A percentile compares a stretch with the other conserved stretches of the same genome.
phyloP scores from a whole-genome alignment of 2,888 invertebrate species.

The Synanthedon andrenaeformis region DNA sequence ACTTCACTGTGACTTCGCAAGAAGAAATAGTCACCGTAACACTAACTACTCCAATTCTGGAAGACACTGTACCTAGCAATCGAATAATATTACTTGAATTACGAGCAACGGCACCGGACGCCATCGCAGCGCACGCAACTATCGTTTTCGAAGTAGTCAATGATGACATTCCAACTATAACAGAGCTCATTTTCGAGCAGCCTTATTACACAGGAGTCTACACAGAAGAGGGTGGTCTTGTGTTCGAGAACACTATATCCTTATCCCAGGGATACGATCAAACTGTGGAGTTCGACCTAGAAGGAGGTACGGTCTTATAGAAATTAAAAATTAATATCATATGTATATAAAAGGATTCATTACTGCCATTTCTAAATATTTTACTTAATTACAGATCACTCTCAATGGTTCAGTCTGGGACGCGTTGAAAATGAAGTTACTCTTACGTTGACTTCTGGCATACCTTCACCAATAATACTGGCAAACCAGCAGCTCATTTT shows the following conservation, averaged over 20 bases:
- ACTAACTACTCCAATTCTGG: constrained; percentile 12
- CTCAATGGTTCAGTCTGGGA: constrained; percentile 6
- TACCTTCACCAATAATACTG: constrained; percentile 16
- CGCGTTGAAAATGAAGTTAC: constrained; percentile 8
- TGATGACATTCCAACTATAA: constrained; percentile 3
- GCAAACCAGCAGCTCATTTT: constrained; percentile 20
- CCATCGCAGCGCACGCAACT: constrained; percentile 16
- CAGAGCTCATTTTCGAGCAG: constrained; percentile 7
- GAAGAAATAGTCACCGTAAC: constrained; percentile 12
- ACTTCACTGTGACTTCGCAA: constrained; percentile 10
- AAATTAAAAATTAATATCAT: no score
- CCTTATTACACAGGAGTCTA: constrained; percentile 22
- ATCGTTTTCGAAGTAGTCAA: constrained; percentile 15
- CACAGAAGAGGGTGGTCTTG: constrained; percentile 11
- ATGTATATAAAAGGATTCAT: no score
- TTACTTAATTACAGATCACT: constrained; percentile 4
- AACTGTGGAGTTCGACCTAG: constrained; percentile 15
- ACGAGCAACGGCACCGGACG: constrained; percentile 16
- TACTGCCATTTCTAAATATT: no score
- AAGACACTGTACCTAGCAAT: constrained; percentile 15
- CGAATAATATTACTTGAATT: constrained; percentile 19
- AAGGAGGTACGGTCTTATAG: constrained; percentile 16
- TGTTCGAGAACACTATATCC: constrained; percentile 13
- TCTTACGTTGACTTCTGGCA: constrained; percentile 9
- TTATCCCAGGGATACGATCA: constrained; percentile 17